Evolutionary conservation across 2,797 vertebrate species (phyloP), one percentile per base, ranked within the genome.

Genomic region (Oryzias sinensis): DNA sequence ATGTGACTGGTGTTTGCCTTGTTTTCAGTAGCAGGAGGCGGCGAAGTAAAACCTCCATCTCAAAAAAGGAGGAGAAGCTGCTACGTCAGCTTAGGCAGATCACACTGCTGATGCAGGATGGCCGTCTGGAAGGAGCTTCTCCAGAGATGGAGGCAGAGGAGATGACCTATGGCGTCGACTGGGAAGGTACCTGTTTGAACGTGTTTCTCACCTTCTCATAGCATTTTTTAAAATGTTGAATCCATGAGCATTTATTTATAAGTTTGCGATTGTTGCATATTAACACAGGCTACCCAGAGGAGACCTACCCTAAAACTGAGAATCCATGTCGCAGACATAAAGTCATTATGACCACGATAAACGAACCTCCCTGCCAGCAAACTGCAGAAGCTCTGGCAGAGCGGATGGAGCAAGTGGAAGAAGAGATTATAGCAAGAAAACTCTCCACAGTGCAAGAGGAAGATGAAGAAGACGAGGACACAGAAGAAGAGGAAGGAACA

Each of bases 71-170:
- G 70, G 93, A 95, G 79, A 93, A 81, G 68, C 77, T 96, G 56
- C 92, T 98, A 24, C 90, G 85, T 66, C 94, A 97, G 42, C 91
- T 98, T 63, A 84, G 90, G 77, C 94, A 96, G 88, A 95, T 97
- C 68, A 94, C 93, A 11, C 92, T 79, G 37, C 73, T 90, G 54
- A 95, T 98, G 88, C 93, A 95, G 74, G 96, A 97, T 81, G 92
- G 94, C 27, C 93, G 92, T 16, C 24, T 92, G 72, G 96, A 97
- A 64, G 92, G 86, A 20, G 82, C 92, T 22, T 91, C 94, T 56
- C 96, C 97, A 1, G 97, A 98, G 85, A 94, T 95, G 83, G 96
- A 97, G 88, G 96, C 97, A 0, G 97, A 99, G 83, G 92, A 97
- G 82, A 92, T 94, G 43, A 91, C 95, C 7, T 97, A 98, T 43